A percentile compares a stretch with the other conserved stretches of the same genome.
Evolutionary conservation across 2,888 invertebrate genomes (phyloP).

Genomic region (Cryptocheilus praepositus): DNA sequence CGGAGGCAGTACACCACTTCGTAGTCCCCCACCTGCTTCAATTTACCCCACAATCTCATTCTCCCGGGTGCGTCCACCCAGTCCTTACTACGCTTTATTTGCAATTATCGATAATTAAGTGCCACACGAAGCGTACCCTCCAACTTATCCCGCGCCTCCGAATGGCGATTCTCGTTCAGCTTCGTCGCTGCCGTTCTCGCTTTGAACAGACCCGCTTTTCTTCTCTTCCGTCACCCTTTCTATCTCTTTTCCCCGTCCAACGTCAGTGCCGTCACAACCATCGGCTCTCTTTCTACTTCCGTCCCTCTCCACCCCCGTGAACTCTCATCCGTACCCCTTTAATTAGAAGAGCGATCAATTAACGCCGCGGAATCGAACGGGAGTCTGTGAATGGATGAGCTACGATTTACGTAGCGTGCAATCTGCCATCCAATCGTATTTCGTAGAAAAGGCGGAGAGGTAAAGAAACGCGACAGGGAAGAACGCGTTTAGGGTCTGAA

Average conservation of each 20-base stretch:
- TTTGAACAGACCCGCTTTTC: constrained; percentile 16
- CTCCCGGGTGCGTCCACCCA: no score
- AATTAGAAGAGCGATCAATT: constrained; percentile 49
- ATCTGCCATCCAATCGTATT: constrained; percentile 28
- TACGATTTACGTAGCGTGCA: constrained; percentile 15
- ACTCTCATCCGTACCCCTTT: background rate
- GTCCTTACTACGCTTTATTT: constrained; percentile 36
- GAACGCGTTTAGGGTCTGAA: constrained; percentile 6
- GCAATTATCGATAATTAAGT: constrained; percentile 58
- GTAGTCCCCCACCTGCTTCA: background rate
- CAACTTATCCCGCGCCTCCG: background rate
- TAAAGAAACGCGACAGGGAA: constrained; percentile 20
- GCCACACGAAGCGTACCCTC: constrained; percentile 15
- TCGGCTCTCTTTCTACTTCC: constrained; percentile 21
- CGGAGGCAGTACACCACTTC: background rate
- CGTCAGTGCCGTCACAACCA: constrained; percentile 24
- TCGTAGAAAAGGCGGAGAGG: background rate
- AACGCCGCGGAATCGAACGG: constrained; percentile 34
- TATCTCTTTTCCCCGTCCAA: background rate
- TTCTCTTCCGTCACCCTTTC: background rate
- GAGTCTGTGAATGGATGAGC: constrained; percentile 22
- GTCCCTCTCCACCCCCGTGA: constrained; percentile 5
- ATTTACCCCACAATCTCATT: background rate
- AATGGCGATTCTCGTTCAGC: no score
- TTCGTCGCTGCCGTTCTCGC: constrained; percentile 6